These are phyloP conservation scores for Ypsolopha sequella DNA, from an alignment of 2,888 invertebrate species.

Conservation along the genomic window DNA sequence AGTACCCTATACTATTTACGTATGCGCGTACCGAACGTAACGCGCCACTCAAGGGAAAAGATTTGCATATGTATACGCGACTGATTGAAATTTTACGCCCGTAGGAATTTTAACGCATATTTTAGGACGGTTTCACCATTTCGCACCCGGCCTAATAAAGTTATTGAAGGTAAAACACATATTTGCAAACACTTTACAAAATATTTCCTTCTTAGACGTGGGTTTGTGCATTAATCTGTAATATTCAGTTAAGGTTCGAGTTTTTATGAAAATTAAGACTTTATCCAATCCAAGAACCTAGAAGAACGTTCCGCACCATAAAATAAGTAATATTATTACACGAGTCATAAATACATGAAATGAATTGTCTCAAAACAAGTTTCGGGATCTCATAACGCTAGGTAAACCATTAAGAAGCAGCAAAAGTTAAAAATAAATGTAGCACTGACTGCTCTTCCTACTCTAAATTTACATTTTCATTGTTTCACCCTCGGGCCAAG, in stretches of 20 bases:
- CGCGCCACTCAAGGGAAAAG: conserved; percentile 2
- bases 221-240: too few relatives aligned
- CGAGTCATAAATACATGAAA: conserved; percentile 12
- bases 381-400: neutral
- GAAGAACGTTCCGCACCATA: neutral
- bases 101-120: conserved; percentile 56
- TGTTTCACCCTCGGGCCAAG: conserved; percentile 48
- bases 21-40: neutral
- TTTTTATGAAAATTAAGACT: neutral
- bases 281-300: neutral
- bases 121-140: conserved; percentile 40
- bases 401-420: conserved; percentile 16
- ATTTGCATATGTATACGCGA: conserved; percentile 60
- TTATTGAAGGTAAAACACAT: conserved; percentile 14
- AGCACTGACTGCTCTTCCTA: conserved; percentile 13
- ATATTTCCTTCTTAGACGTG: neutral
- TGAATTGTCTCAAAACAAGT: conserved; percentile 13
- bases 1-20: conserved; percentile 1
- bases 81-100: conserved; percentile 65
- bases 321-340: conserved; percentile 1
- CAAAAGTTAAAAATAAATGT: conserved; percentile 49
- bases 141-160: conserved; percentile 41
- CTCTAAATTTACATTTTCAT: conserved; percentile 57
- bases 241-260: too few relatives aligned
- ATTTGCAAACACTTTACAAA: neutral